A percentile compares a stretch with the other conserved stretches of the same genome.
Evolutionary conservation across 1,140 invertebrate genomes (phyloP).

Genomic region (Bradysia coprophila): DNA sequence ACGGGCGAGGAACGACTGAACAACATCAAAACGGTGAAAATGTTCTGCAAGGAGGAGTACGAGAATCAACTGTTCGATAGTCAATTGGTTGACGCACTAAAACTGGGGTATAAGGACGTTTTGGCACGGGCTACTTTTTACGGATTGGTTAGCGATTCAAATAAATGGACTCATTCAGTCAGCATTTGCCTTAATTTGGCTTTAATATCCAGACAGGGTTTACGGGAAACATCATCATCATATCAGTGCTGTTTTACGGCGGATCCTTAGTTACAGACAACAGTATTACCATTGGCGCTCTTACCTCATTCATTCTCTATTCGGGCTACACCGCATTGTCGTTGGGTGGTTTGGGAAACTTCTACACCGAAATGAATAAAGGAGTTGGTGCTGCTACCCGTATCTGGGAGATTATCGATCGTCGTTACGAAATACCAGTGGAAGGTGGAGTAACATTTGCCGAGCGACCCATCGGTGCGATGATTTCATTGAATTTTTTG

Average conservation of each 20-base stretch:
- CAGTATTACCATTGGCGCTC: slow-evolving; percentile 67
- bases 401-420: slow-evolving; percentile 79
- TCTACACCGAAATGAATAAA: slow-evolving; percentile 87
- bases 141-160: slow-evolving; percentile 51
- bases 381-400: slow-evolving; percentile 77
- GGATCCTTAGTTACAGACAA: slow-evolving; percentile 70
- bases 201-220: slow-evolving; percentile 88
- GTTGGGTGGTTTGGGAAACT: slow-evolving; percentile 66
- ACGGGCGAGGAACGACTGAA: slow-evolving; percentile 83
- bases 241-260: slow-evolving; percentile 87
- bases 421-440: slow-evolving; percentile 51
- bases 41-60: slow-evolving; percentile 68
- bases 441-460: slow-evolving; percentile 28
- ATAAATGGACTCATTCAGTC: not conserved
- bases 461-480: slow-evolving; percentile 15
- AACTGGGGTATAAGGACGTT: slow-evolving; percentile 73
- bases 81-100: slow-evolving; percentile 54
- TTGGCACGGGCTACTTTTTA: slow-evolving; percentile 78
- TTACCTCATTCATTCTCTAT: slow-evolving; percentile 84
- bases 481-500: slow-evolving; percentile 2
- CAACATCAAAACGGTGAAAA: slow-evolving; percentile 87
- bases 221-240: slow-evolving; percentile 78
- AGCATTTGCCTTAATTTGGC: slow-evolving; percentile 8
- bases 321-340: slow-evolving; percentile 85
- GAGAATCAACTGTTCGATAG: slow-evolving; percentile 52